A percentile compares a stretch with the other conserved stretches of the same genome.
Evolutionary conservation across 2,797 vertebrate species (phyloP).

Genomic region (Denticeps clupeoides): DNA sequence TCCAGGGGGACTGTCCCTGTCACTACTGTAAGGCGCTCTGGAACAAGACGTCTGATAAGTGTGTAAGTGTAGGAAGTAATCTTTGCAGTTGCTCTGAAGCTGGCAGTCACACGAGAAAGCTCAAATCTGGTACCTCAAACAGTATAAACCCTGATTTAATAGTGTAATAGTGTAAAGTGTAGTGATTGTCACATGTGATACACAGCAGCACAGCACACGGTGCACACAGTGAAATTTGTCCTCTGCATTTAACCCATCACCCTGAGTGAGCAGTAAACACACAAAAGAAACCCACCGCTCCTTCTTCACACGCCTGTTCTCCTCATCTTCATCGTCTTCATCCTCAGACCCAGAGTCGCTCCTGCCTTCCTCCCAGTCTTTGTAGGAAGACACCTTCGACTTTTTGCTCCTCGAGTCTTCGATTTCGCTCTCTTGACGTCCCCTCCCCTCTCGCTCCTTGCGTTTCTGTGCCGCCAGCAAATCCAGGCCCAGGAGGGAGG

Average conservation of each 20-base stretch:
- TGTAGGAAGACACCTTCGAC: conserved; percentile 69
- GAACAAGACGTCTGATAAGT: too few relatives aligned
- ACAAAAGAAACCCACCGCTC: conserved; percentile 59
- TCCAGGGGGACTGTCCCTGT: too few relatives aligned
- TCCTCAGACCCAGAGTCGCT: conserved; percentile 70
- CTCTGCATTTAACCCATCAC: background rate
- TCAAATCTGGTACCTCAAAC: too few relatives aligned
- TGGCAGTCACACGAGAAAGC: too few relatives aligned
- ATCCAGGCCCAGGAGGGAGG: conserved; percentile 83
- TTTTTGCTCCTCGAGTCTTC: conserved; percentile 65
- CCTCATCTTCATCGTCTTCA: conserved; percentile 42
- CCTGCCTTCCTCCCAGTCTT: conserved; percentile 76
- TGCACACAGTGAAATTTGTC: too few relatives aligned
- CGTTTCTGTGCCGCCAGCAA: conserved; percentile 86
- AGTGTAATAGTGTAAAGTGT: too few relatives aligned
- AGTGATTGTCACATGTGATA: too few relatives aligned
- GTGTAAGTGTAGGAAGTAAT: too few relatives aligned
- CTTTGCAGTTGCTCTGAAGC: too few relatives aligned
- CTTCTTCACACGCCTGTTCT: conserved; percentile 52
- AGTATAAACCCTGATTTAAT: too few relatives aligned
- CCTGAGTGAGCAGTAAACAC: background rate
- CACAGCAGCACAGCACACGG: too few relatives aligned
- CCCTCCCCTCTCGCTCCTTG: conserved; percentile 74
- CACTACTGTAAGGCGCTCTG: too few relatives aligned
- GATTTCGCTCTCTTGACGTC: conserved; percentile 46